Conservation (phyloP, 2,888 invertebrate species). For the Aspidapion aeneum region DNA sequence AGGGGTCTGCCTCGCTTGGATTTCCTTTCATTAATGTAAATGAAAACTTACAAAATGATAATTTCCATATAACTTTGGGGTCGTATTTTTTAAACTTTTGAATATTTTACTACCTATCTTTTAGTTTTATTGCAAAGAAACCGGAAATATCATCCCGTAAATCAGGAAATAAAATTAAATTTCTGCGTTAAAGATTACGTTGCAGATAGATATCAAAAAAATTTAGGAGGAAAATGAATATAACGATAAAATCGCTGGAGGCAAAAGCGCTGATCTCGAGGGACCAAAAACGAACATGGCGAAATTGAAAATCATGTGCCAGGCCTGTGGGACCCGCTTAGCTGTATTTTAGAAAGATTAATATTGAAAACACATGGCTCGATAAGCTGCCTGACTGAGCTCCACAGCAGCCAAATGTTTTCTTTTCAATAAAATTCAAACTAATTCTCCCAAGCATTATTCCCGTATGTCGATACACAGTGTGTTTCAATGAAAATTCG, state of each 20-base stretch:
- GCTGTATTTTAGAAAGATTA: slow-evolving; percentile 30
- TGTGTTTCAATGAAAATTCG: too few species aligned
- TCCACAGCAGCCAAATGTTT: slow-evolving; percentile 25
- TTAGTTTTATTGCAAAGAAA: slow-evolving; percentile 11
- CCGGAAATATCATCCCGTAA: slow-evolving; percentile 3
- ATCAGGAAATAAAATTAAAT: neutral
- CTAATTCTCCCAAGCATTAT: slow-evolving; percentile 19
- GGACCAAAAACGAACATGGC: neutral
- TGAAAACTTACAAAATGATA: slow-evolving; percentile 28
- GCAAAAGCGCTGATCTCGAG: slow-evolving; percentile 2
- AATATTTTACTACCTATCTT: slow-evolving; percentile 14
- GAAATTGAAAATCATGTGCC: slow-evolving; percentile 25
- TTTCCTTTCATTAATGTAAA: slow-evolving; percentile 28
- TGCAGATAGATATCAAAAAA: neutral
- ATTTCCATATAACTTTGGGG: slow-evolving; percentile 25
- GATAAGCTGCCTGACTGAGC: slow-evolving; percentile 28
- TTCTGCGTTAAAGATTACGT: too few species aligned
- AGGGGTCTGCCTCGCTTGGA: slow-evolving; percentile 25
- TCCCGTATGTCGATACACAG: too few species aligned
- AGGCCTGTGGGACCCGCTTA: slow-evolving; percentile 20
- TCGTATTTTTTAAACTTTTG: slow-evolving; percentile 20
- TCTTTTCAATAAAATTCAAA: slow-evolving; percentile 24
- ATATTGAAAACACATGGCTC: slow-evolving; percentile 30
- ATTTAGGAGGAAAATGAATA: neutral
- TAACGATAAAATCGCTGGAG: neutral